Conservation (phyloP, 2,113 vertebrate genomes). For the Sinocyclocheilus anophthalmus region DNA sequence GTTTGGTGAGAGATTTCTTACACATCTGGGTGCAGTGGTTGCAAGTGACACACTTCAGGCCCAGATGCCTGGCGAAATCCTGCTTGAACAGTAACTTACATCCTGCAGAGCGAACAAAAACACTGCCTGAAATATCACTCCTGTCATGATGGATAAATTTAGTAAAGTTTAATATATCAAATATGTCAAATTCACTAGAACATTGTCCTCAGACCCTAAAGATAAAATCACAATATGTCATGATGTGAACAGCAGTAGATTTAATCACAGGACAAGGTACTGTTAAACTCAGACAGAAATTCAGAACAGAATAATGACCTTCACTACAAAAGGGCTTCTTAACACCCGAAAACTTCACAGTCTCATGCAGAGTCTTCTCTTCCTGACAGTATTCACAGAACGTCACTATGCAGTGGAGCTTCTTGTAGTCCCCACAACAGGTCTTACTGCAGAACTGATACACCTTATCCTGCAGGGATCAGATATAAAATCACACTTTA, state of each 20-base stretch:
- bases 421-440: slow-evolving; percentile 98
- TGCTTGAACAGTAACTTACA: slow-evolving; percentile 98
- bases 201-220: slow-evolving; percentile 5
- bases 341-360: slow-evolving; percentile 95
- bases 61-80: slow-evolving; percentile 93
- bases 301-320: slow-evolving; percentile 74
- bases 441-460: slow-evolving; percentile 96
- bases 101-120: slow-evolving; percentile 71
- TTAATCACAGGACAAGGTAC: slow-evolving; percentile 7
- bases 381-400: slow-evolving; percentile 98
- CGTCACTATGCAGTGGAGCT: slow-evolving; percentile 96
- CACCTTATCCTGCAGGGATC: slow-evolving; percentile 86
- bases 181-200: not conserved
- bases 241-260: slow-evolving; percentile 42
- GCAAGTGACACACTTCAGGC: slow-evolving; percentile 96
- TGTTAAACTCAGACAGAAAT: not conserved
- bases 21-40: slow-evolving; percentile 98
- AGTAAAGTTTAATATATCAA: not conserved
- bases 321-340: slow-evolving; percentile 98
- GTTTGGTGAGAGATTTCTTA: slow-evolving; percentile 89
- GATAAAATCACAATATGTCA: slow-evolving; percentile 22
- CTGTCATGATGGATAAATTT: not conserved
- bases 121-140: not conserved
- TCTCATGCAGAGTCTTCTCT: slow-evolving; percentile 96
- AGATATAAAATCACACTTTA: not conserved